A percentile compares a stretch with the other conserved stretches of the same genome.
Evolutionary conservation across 2,113 vertebrate species (phyloP).

Genomic region (Tichodroma muraria): DNA sequence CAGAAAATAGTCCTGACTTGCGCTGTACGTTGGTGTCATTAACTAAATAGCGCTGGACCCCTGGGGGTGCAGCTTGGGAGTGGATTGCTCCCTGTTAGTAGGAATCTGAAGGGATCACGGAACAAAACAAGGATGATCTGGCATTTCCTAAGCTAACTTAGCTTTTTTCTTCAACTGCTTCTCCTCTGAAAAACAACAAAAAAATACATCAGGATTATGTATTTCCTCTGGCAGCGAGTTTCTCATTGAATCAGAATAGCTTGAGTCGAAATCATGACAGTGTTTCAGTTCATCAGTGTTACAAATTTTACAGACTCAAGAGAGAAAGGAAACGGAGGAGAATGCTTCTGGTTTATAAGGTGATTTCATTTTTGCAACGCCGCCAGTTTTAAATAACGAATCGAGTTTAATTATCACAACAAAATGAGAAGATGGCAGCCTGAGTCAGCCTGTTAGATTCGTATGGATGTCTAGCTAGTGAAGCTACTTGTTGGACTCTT

Average conservation of each 20-base stretch:
- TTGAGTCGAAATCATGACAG: not conserved
- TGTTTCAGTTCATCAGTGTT: not conserved
- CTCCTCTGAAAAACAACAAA: not conserved
- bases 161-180: not conserved
- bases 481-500: not conserved
- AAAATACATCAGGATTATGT: not conserved
- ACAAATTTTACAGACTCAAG: not conserved
- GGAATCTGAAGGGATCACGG: not conserved
- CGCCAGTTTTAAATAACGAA: not conserved
- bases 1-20: not conserved
- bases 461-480: not conserved
- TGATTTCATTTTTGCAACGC: not conserved
- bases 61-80: not conserved
- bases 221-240: not conserved
- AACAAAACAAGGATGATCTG: not conserved
- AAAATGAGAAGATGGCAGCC: not conserved
- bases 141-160: not conserved
- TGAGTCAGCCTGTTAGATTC: not conserved
- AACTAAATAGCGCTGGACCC: not conserved
- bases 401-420: not conserved
- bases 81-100: fast-evolving
- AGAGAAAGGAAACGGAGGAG: not conserved
- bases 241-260: not conserved
- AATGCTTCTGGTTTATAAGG: not conserved
- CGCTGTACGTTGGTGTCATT: not conserved